Base-by-base conservation (phyloP, 2,113 vertebrate genomes). In the Capra hircus region DNA sequence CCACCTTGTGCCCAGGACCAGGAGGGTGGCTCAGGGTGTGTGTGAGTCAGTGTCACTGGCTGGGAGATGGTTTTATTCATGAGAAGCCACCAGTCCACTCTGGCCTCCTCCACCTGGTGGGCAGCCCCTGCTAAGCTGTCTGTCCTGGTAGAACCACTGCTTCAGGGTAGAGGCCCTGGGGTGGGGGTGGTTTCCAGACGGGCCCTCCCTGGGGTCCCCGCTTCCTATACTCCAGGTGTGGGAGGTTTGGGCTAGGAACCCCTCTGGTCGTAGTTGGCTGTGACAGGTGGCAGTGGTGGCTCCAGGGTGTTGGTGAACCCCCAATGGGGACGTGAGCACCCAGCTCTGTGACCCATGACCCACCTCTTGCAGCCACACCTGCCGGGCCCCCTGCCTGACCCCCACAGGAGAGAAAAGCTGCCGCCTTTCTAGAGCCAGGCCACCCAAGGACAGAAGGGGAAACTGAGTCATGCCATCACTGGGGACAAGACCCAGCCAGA, bases 351-450 rank as follows among this genome's bases (percentile, higher is more conserved):
- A 94, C 90, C 19, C 1, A 0, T 5, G 13, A 45, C 4, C 55
- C 53, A 64, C 80, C 36, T 92, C 95, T 97, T 53, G 11, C 92
- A 99, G 99, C 99, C 98, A 99, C 98, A n/a, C 97, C 99, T 21
- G 98, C 99, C 2, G 98, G 99, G 88, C 98, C 98, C 6, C 98
- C 98, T 25, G 98, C 98, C 91, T 96, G 98, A 98, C 98, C 98
- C 98, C 97, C 99, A 64, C 1, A 55, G 95, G 99, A 99, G 98
- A 99, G 98, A 98, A 99, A 99, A 98, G 98, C 98, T 3, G 17
- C 99, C 0, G 98, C 99, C 97, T 98, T 92, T 45, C 97, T 99
- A 98, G 99, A 98, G 99, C 99, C 30, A 91, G 59, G 96, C 97
- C 28, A 98, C 98, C 28, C 97, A 98, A 55, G 99, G 99, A 88